Percentiles rank a stretch among this genome's conserved stretches.
Evolutionary conservation across 2,113 vertebrate species (phyloP).

Genomic region (Murina feae): DNA sequence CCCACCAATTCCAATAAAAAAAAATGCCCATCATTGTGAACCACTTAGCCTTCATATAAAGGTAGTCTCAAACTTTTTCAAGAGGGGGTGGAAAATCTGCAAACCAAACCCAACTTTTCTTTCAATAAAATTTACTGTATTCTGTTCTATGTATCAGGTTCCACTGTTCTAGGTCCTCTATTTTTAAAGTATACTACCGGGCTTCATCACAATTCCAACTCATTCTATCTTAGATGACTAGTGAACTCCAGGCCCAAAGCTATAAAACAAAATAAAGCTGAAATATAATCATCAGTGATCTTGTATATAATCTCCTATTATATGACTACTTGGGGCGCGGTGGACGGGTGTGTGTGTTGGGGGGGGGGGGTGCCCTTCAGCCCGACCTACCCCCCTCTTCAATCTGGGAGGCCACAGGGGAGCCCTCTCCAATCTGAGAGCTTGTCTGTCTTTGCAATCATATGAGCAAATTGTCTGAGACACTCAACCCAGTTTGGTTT

Average conservation of each 20-base stretch:
- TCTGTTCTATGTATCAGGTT: not conserved
- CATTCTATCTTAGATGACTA: not conserved
- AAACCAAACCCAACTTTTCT: not conserved
- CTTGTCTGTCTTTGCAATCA: no score
- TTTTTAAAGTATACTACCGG: not conserved
- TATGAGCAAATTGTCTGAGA: no score
- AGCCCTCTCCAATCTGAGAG: no score
- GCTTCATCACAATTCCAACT: not conserved
- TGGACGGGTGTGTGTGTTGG: no score
- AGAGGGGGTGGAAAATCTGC: not conserved
- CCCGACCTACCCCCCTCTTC: no score
- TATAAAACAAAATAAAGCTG: not conserved
- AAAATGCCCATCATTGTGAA: not conserved
- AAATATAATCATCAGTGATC: not conserved
- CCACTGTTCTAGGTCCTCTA: not conserved
- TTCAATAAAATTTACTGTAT: not conserved
- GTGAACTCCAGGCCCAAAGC: not conserved
- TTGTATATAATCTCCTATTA: not conserved
- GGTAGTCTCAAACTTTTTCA: not conserved
- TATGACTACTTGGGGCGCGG: not conserved
- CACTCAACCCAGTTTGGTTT: no score
- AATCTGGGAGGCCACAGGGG: no score
- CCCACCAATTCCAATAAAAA: not conserved
- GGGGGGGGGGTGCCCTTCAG: no score
- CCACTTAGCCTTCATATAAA: not conserved